phyloP scores from a whole-genome alignment of 2,888 invertebrate genomes.

The Charanyca ferruginea region DNA sequence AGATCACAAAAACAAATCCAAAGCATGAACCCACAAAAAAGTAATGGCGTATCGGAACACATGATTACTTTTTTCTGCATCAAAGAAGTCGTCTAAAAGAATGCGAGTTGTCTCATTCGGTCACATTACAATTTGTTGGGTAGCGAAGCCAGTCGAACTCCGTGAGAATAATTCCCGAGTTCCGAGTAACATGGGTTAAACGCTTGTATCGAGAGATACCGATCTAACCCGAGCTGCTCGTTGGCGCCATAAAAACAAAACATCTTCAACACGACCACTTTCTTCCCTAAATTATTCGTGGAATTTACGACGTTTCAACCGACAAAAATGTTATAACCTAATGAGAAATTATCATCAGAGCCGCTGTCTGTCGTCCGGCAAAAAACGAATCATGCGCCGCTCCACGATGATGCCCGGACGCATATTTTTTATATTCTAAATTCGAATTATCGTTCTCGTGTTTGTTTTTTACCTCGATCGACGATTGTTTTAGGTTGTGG shows the following conservation, averaged over 20 bases:
- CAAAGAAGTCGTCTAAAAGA: slow-evolving; percentile 64
- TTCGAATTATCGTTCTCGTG: slow-evolving; percentile 84
- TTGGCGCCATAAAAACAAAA: slow-evolving; percentile 91
- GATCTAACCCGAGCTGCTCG: slow-evolving; percentile 89
- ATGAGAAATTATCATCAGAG: slow-evolving; percentile 90
- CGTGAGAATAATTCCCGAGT: slow-evolving; percentile 88
- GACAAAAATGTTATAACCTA: slow-evolving; percentile 90
- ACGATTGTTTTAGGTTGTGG: slow-evolving; percentile 86
- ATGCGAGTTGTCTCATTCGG: slow-evolving; percentile 75
- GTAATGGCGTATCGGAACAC: slow-evolving; percentile 56
- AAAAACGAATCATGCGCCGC: slow-evolving; percentile 84
- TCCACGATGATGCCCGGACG: slow-evolving; percentile 76
- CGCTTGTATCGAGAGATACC: slow-evolving; percentile 89
- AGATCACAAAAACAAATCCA: slow-evolving; percentile 36
- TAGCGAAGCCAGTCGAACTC: slow-evolving; percentile 74
- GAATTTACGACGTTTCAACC: slow-evolving; percentile 89
- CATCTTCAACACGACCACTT: slow-evolving; percentile 88
- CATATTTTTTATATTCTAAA: slow-evolving; percentile 84
- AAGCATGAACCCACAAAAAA: slow-evolving; percentile 48
- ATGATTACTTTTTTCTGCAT: slow-evolving; percentile 61
- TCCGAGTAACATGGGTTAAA: slow-evolving; percentile 90
- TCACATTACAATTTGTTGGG: slow-evolving; percentile 87
- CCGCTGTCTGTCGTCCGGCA: slow-evolving; percentile 79
- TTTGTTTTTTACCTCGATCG: slow-evolving; percentile 79
- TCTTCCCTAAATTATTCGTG: slow-evolving; percentile 90